A percentile compares a stretch with the other conserved stretches of the same genome.
phyloP scores from a whole-genome alignment of 2,113 vertebrate species.

The Eurystomus gularis region DNA sequence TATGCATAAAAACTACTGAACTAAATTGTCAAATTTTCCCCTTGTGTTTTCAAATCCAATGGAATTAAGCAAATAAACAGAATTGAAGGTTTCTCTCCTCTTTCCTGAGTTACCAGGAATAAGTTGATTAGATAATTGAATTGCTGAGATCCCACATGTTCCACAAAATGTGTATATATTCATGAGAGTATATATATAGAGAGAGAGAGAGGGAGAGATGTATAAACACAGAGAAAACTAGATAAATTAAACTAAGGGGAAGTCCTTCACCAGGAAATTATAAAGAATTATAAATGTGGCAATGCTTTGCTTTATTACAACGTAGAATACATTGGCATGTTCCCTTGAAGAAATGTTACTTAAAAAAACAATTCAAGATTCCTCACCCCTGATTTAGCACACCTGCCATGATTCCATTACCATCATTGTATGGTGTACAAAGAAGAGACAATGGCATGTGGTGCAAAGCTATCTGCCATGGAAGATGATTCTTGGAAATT shows the following conservation, averaged over 20 bases:
- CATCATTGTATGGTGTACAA: not conserved
- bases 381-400: not conserved
- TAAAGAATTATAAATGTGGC: not conserved
- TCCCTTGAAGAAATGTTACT: not conserved
- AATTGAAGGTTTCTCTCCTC: not conserved
- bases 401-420: not conserved
- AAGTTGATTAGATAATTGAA: not conserved
- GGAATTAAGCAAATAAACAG: slow-evolving; percentile 1
- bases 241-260: not conserved
- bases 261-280: not conserved
- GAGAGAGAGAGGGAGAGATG: no score
- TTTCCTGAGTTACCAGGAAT: not conserved
- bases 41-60: not conserved
- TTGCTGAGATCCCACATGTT: not conserved
- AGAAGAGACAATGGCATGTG: not conserved
- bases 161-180: not conserved
- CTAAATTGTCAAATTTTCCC: not conserved
- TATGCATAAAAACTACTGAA: not conserved
- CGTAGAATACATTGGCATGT: not conserved
- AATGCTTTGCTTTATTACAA: not conserved
- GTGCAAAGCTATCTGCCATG: not conserved
- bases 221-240: not conserved
- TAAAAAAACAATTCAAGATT: not conserved
- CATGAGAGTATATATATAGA: no score
- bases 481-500: not conserved